A percentile compares a stretch with the other conserved stretches of the same genome.
Conservation (phyloP, 2,797 vertebrate species). For the Hipposideros larvatus region DNA sequence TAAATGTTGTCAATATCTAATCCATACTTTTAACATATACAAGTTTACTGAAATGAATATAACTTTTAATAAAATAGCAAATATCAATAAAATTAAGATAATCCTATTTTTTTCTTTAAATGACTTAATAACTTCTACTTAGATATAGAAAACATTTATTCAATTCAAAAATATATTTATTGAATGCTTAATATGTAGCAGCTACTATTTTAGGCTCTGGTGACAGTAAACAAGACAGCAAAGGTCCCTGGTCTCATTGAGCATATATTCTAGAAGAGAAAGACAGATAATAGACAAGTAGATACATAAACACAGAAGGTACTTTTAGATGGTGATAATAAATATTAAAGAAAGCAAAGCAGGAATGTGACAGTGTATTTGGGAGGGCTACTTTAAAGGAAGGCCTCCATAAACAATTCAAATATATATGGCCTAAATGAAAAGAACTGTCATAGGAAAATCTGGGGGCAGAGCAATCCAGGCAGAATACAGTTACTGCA, state of each 20-base stretch:
- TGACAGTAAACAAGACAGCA: neutral
- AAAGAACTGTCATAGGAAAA: conserved; percentile 31
- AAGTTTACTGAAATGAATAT: neutral
- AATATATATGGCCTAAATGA: neutral
- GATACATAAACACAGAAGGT: neutral
- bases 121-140: conserved; percentile 28
- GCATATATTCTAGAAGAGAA: conserved; percentile 18
- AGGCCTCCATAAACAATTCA: neutral
- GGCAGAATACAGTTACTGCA: neutral
- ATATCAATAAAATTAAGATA: conserved; percentile 35
- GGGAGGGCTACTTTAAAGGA: conserved; percentile 3
- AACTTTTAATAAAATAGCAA: neutral
- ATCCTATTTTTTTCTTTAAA: conserved; percentile 10
- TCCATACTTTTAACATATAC: conserved; percentile 20
- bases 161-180: conserved; percentile 33
- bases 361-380: neutral
- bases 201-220: neutral
- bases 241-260: neutral
- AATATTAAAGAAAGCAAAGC: conserved; percentile 59
- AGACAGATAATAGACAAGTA: neutral
- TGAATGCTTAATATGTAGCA: neutral
- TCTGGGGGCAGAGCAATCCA: neutral
- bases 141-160: conserved; percentile 45
- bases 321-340: conserved; percentile 1
- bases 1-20: conserved; percentile 48